phyloP scores from a whole-genome alignment of 2,113 vertebrate species.

The Actenoides hombroni region DNA sequence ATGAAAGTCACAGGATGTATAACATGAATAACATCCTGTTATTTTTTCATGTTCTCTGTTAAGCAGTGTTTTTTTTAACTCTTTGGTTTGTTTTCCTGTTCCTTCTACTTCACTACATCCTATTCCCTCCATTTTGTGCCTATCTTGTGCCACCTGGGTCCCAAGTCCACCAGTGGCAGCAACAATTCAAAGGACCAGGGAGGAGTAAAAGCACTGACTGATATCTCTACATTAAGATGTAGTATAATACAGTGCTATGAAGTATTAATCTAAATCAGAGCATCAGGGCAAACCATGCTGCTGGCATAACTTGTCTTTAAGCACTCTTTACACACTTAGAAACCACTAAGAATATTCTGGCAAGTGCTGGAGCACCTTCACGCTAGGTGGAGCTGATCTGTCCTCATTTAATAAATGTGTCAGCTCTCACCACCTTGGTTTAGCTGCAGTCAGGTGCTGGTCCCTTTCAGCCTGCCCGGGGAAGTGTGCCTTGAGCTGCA shows the following conservation, averaged over 20 bases:
- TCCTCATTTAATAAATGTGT: neutral
- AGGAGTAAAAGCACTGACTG: neutral
- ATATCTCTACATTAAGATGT: neutral
- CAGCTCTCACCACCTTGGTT: neutral
- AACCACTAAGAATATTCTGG: neutral
- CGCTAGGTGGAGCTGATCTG: neutral
- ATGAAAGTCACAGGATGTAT: neutral
- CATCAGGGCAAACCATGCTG: neutral
- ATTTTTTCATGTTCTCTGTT: neutral
- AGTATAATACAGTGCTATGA: neutral
- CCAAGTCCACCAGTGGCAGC: neutral
- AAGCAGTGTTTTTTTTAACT: neutral
- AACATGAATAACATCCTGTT: neutral
- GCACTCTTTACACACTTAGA: neutral
- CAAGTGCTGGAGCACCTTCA: neutral
- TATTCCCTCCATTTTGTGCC: neutral
- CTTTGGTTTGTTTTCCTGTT: neutral
- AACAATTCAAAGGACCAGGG: neutral
- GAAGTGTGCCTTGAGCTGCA: neutral
- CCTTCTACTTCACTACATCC: neutral
- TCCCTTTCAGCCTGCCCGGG: neutral
- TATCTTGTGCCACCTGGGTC: neutral
- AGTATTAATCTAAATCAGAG: neutral
- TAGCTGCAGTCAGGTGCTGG: neutral
- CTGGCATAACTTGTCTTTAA: neutral